phyloP scores from a whole-genome alignment of 2,888 invertebrate genomes.

The Apamea sordens region DNA sequence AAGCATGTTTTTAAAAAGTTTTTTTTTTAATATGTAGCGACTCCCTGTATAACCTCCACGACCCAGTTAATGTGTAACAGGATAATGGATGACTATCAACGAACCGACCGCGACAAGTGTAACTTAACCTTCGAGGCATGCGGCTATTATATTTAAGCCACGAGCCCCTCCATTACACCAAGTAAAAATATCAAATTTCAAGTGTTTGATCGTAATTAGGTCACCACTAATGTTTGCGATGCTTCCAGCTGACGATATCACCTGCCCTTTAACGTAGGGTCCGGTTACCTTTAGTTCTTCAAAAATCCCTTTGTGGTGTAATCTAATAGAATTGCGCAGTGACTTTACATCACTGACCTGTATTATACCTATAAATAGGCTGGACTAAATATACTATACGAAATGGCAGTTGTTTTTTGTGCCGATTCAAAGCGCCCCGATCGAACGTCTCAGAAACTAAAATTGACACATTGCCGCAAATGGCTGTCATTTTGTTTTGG shows the following conservation, averaged over 20 bases:
- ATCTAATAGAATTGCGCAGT: neutral
- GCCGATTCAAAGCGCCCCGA: too few species aligned
- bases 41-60: neutral
- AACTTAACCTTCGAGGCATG: neutral
- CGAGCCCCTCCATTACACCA: neutral
- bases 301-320: neutral
- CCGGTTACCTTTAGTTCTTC: constrained; percentile 15
- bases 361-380: too few species aligned
- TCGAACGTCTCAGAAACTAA: too few species aligned
- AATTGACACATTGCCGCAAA: too few species aligned
- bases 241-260: neutral
- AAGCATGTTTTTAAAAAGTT: too few species aligned
- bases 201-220: constrained; percentile 16
- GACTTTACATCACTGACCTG: too few species aligned
- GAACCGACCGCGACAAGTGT: neutral
- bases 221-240: neutral
- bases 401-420: too few species aligned
- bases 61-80: neutral
- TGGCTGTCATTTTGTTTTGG: too few species aligned
- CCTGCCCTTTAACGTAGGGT: constrained; percentile 18
- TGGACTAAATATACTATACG: too few species aligned
- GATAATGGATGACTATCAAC: neutral
- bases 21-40: too few species aligned
- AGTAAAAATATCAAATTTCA: constrained; percentile 34
- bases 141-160: neutral